Evolutionary conservation across 2,113 vertebrate species (phyloP).

Genomic region (Gymnocephalus cernua): DNA sequence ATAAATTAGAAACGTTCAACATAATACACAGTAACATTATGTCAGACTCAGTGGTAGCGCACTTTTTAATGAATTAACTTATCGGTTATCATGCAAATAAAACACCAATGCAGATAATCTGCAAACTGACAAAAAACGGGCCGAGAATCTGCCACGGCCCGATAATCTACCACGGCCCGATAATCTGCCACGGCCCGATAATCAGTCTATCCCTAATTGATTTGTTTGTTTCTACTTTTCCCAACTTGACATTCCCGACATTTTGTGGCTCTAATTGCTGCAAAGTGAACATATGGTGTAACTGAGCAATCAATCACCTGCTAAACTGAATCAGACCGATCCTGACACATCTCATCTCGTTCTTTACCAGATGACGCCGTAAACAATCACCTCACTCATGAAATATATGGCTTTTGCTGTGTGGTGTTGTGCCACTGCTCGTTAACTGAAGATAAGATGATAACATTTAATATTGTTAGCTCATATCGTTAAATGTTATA

Average conservation of each 20-base stretch:
- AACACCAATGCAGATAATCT: too few relatives aligned
- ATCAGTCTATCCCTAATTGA: background rate
- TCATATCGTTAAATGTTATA: too few relatives aligned
- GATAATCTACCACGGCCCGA: too few relatives aligned
- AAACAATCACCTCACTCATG: background rate
- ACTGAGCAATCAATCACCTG: constrained; percentile 23
- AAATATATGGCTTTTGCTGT: background rate
- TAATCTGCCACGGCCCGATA: too few relatives aligned
- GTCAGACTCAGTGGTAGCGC: too few relatives aligned
- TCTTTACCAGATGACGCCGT: background rate
- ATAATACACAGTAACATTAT: too few relatives aligned
- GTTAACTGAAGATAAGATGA: background rate
- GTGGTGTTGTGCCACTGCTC: background rate
- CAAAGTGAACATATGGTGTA: background rate
- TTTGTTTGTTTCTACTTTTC: background rate
- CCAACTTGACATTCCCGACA: background rate
- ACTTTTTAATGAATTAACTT: too few relatives aligned
- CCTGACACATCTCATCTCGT: constrained; percentile 9
- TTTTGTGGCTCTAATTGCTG: background rate
- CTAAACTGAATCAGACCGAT: constrained; percentile 3
- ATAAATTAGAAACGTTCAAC: too few relatives aligned
- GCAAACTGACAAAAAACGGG: too few relatives aligned
- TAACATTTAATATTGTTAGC: background rate
- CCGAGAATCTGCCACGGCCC: too few relatives aligned
- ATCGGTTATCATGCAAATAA: too few relatives aligned